Percentiles rank a stretch among this genome's conserved stretches.
These are phyloP conservation scores for Staurois parvus DNA, from an alignment of 2,797 vertebrate species.

Conservation along the genomic window DNA sequence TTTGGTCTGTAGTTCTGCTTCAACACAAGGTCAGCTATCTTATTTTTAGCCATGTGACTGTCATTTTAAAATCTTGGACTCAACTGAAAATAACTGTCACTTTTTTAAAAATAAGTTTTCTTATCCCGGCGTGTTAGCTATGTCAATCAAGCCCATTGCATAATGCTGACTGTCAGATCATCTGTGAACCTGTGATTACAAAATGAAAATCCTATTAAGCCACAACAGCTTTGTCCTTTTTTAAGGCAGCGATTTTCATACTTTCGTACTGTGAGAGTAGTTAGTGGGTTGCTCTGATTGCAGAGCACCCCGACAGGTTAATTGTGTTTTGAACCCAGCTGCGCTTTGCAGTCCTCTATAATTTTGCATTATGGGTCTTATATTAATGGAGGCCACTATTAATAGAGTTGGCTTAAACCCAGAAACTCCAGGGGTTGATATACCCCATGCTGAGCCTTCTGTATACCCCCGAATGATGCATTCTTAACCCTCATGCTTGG, in stretches of 20 bases:
- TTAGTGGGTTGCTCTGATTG: constrained; percentile 6
- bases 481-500: background rate
- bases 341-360: background rate
- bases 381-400: background rate
- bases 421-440: background rate
- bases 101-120: too few species aligned
- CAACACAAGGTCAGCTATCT: too few species aligned
- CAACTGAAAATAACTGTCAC: too few species aligned
- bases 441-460: constrained; percentile 3
- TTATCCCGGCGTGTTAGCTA: too few species aligned
- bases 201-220: background rate
- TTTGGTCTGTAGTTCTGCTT: too few species aligned
- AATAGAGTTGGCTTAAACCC: constrained; percentile 25
- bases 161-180: background rate
- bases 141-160: too few species aligned
- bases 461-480: background rate
- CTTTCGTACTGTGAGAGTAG: background rate
- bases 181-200: background rate
- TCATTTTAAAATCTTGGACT: too few species aligned
- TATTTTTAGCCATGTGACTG: too few species aligned
- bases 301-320: constrained; percentile 1
- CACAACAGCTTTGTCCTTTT: background rate
- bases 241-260: background rate
- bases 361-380: constrained; percentile 31
- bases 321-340: background rate